Conservation (phyloP, 1,140 invertebrate genomes). For the Rhagoletis pomonella region DNA sequence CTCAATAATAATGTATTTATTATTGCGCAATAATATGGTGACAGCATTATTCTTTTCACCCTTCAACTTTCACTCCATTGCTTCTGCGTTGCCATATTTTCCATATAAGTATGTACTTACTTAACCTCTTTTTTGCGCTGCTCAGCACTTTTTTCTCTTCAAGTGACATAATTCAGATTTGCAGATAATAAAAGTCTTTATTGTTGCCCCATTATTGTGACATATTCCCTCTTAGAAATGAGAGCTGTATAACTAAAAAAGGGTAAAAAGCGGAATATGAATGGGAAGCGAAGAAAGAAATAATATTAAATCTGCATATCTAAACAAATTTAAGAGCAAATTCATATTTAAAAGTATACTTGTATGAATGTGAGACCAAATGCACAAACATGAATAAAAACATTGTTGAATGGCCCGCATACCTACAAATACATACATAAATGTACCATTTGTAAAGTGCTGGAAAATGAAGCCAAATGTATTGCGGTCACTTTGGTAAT, state of each 20-base stretch:
- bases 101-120: background rate
- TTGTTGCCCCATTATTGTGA: slow-evolving; percentile 37
- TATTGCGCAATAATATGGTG: background rate
- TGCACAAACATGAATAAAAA: background rate
- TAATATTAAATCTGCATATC: slow-evolving; percentile 22
- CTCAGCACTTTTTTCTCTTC: slow-evolving; percentile 11
- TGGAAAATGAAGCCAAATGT: background rate
- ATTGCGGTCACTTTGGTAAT: slow-evolving; percentile 12
- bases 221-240: background rate
- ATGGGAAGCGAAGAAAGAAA: background rate
- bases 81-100: background rate
- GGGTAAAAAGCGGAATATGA: background rate
- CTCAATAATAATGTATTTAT: slow-evolving; percentile 5
- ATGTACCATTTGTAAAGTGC: background rate
- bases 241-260: background rate
- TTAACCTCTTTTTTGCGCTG: background rate
- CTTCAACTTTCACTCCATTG: background rate
- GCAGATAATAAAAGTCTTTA: slow-evolving; percentile 40
- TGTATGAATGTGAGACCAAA: background rate
- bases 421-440: background rate
- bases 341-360: background rate
- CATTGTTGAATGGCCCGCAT: too few species aligned
- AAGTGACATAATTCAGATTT: slow-evolving; percentile 31
- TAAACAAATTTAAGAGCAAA: background rate
- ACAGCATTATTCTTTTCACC: background rate